These are phyloP conservation scores for Pteromalus puparum DNA, from an alignment of 1,140 invertebrate species.

Conservation along the genomic window DNA sequence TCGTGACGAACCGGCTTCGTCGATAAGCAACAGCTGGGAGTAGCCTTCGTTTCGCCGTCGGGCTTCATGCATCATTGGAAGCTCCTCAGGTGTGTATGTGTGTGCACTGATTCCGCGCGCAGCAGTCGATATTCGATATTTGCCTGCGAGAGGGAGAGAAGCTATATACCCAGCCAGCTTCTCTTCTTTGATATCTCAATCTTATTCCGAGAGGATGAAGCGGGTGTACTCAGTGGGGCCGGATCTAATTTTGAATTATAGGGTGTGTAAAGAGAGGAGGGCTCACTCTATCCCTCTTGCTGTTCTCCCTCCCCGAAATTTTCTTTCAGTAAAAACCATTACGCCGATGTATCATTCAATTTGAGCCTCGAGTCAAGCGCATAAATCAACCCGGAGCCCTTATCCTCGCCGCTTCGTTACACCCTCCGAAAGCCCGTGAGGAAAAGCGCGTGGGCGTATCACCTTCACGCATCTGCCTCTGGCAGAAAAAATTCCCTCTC, in stretches of 20 bases:
- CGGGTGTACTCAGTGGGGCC: background rate
- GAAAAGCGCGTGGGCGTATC: background rate
- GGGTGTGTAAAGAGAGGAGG: background rate
- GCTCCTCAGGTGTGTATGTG: background rate
- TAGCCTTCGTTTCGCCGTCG: background rate
- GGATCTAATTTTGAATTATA: conserved; percentile 1
- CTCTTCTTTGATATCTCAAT: background rate
- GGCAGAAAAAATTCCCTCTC: background rate
- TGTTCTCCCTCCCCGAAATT: background rate
- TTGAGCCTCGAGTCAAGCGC: background rate
- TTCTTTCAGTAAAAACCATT: background rate
- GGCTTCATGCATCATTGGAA: conserved; percentile 8
- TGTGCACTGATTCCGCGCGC: no score
- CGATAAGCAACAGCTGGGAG: background rate
- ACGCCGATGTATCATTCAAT: conserved; percentile 1
- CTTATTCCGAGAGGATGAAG: background rate
- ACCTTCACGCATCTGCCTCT: background rate
- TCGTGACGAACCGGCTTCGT: conserved; percentile 37
- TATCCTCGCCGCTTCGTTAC: background rate
- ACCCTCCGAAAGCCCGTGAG: background rate
- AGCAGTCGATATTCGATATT: background rate
- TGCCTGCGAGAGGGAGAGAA: background rate
- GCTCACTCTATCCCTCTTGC: no score
- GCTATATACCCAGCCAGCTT: background rate
- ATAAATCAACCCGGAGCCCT: background rate